These are phyloP conservation scores for Helicolenus hilgendorfi DNA, from an alignment of 2,797 vertebrate genomes.

Conservation along the genomic window DNA sequence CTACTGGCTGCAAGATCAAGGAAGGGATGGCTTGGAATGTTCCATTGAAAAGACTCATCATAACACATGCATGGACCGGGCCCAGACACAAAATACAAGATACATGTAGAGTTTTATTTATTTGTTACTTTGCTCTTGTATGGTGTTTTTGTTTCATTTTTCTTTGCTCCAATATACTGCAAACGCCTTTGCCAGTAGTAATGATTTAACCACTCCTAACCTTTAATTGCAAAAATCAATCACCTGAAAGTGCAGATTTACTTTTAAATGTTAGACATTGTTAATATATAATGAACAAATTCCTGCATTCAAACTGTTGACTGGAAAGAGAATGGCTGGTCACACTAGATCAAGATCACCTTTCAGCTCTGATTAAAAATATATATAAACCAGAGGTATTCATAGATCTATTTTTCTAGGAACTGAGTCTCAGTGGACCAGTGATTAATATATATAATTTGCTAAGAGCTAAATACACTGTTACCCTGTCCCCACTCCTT, in stretches of 20 bases:
- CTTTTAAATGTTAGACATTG: conserved; percentile 10
- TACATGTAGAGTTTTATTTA: neutral
- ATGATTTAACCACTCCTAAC: neutral
- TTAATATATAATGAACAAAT: neutral
- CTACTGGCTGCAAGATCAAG: neutral
- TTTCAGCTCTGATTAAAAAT: neutral
- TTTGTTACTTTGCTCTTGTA: neutral
- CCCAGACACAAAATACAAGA: neutral
- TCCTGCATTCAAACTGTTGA: neutral
- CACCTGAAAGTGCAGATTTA: neutral
- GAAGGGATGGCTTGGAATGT: neutral
- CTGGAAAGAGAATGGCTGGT: neutral
- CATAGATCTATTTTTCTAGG: neutral
- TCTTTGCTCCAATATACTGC: neutral
- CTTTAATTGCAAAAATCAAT: conserved; percentile 17
- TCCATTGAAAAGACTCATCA: neutral
- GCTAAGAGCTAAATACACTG: neutral
- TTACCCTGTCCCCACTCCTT: neutral
- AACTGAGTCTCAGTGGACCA: neutral
- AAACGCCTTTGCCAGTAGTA: neutral
- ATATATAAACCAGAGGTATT: neutral
- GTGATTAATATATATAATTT: neutral
- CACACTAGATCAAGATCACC: neutral
- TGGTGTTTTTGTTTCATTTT: neutral
- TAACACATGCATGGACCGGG: neutral